Evolutionary conservation across 1,140 invertebrate species (phyloP), one percentile per base, ranked within the genome.

Genomic region (Drosophila watanabei): DNA sequence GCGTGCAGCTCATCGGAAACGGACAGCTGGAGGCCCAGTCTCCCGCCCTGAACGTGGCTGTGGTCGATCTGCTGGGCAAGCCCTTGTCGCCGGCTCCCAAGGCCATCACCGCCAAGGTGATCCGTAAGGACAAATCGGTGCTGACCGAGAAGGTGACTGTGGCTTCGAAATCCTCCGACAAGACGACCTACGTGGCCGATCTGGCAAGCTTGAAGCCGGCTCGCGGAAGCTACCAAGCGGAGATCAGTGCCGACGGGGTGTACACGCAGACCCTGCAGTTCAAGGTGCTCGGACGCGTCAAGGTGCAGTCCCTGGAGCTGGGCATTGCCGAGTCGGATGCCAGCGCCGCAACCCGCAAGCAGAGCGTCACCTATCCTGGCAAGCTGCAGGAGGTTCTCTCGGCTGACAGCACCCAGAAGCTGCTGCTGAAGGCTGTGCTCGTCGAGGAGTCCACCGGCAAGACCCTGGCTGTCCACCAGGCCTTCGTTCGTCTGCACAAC

Each of bases 301-400:
- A 95, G 64, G 94, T 99, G 1, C 95, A 97, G 79, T 95, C 95
- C 75, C 94, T 98, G 33, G 97, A 99, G 92, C 95, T 99, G 72
- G 98, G 98, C n/a, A 95, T 98, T 32, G 96, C 96, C 18, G 98
- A 99, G 93, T 96, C 97, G 8, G 98, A 99, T 94, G 97, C 97
- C 58, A 96, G 96, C 14, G 96, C 97, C 20, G 95, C 96, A 71
- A 95, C 97, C 2, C 97, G 97, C 93, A 94, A 98, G 56, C 95
- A 95, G 46, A 97, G 96, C 87, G 94, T 98, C 7, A 85, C 93
- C 4, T 95, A 96, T 93, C 96, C 97, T 0, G 95, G 96, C 68
- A 97, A 97, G 86, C 93, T 97, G 4, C 82, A 93, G 4, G 94
- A 95, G 43, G 94, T 94, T 32, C 93, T 98, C 10, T 96, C 97